Evolutionary conservation across 2,888 invertebrate genomes (phyloP), one percentile per base, ranked within the genome.

Genomic region (Serrognathus titanus): DNA sequence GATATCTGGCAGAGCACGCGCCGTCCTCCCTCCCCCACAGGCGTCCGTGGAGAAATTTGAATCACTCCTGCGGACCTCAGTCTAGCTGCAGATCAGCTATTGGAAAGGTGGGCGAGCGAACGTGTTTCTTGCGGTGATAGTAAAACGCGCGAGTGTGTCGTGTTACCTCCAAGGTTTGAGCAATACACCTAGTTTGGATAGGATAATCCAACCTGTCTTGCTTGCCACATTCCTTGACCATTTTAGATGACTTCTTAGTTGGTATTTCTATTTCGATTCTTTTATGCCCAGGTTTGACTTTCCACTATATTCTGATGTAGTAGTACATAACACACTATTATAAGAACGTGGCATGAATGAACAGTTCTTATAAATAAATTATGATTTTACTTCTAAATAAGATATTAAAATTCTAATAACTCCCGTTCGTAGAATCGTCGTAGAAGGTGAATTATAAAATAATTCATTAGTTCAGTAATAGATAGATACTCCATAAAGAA

Each of bases 1-100:
- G 54, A 51, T 64, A 62, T 62, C 62, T 54, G 39, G 53, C 54
- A 51, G 63, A 65, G 65, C 65, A 65, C 65, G 65, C 65, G 65
- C 65, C 58, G 52, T 51, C 50, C 56, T 13, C 55, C 48, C 58
- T 57, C 64, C 59, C 63, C 58, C 57, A 60, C 55, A 41, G 49
- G 35, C 38, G 38, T 48, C 48, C 36, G 43, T 20, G 20, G 43
- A 8, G 6, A 43, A 43, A 16, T 43, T 43, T 43, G 43, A 43
- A 43, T 43, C 43, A 43, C 43, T 43, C 43, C 43, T 43, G 43
- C 43, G 43, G 43, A 31, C 43, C 16, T 43, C 43, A 43, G 43
- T 43, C 12, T 20, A 9, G 43, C 20, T 43, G 43, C 16, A 10
- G 43, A 43, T 1, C 43, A 9, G 43, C 20, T 43, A n/a, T 10